Evolutionary conservation across 2,797 vertebrate species (phyloP).

Genomic region (Tapera naevia): DNA sequence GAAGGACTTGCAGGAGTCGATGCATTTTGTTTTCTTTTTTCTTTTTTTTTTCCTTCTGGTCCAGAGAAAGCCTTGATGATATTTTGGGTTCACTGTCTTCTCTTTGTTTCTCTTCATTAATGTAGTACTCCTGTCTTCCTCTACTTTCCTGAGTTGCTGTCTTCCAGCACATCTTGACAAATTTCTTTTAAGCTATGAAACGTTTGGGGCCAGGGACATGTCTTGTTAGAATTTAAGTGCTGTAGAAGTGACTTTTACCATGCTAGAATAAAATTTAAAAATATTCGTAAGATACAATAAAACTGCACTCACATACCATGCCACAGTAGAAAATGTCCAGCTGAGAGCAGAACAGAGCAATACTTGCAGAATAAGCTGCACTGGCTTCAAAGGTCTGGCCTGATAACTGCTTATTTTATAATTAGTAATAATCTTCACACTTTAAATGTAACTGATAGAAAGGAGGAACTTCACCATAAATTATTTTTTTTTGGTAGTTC

Average conservation of each 20-base stretch:
- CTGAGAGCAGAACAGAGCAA: background rate
- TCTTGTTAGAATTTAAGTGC: conserved; percentile 25
- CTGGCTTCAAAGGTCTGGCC: background rate
- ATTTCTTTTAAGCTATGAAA: conserved; percentile 13
- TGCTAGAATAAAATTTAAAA: conserved; percentile 13
- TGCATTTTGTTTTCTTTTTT: background rate
- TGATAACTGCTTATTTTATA: background rate
- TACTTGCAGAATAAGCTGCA: background rate
- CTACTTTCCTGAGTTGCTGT: background rate
- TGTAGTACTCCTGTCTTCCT: background rate
- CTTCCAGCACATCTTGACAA: conserved; percentile 18
- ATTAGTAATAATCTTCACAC: background rate
- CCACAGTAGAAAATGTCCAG: background rate
- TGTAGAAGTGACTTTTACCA: conserved; percentile 18
- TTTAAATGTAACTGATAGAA: background rate
- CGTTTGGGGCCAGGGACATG: background rate
- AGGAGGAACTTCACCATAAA: background rate
- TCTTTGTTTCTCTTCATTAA: background rate
- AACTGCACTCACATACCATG: background rate
- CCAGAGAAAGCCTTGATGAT: background rate
- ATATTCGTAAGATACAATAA: background rate
- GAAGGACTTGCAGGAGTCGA: background rate
- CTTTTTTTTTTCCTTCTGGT: background rate
- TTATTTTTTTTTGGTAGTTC: background rate
- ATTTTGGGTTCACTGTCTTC: background rate